Percentiles rank a stretch among this genome's conserved stretches.
Evolutionary conservation across 1,140 invertebrate species (phyloP).

Genomic region (Spodoptera litura): DNA sequence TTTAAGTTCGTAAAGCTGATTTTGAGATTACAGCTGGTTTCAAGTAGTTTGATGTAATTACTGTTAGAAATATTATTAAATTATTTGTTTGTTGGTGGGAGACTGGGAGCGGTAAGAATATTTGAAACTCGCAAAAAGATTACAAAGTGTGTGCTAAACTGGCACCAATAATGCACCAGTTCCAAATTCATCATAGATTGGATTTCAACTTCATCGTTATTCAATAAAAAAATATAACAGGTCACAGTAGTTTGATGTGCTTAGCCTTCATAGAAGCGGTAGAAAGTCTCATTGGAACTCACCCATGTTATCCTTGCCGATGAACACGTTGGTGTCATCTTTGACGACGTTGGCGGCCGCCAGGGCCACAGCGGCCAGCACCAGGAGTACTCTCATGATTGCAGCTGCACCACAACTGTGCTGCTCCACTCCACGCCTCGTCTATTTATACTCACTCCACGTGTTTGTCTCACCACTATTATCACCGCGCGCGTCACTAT

Average conservation of each 20-base stretch:
- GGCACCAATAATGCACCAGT: no score
- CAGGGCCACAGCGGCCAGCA: slow-evolving; percentile 68
- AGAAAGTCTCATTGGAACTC: slow-evolving; percentile 43
- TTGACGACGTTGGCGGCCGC: slow-evolving; percentile 68
- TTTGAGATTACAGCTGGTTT: neutral
- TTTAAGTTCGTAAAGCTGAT: neutral
- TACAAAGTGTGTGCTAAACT: no score
- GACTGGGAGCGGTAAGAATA: no score
- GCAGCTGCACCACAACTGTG: slow-evolving; percentile 53
- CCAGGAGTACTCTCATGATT: slow-evolving; percentile 34
- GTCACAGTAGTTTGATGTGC: neutral
- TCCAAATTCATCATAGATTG: no score
- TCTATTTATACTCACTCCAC: slow-evolving; percentile 64
- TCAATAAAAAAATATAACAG: no score
- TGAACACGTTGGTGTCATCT: slow-evolving; percentile 57
- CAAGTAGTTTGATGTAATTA: neutral
- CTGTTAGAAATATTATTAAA: no score
- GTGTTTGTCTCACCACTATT: slow-evolving; percentile 34
- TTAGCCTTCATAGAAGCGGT: neutral
- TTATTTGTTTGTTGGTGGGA: no score
- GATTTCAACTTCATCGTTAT: no score
- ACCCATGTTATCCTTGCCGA: slow-evolving; percentile 73
- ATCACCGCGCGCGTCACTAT: slow-evolving; percentile 43
- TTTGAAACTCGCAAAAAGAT: no score
- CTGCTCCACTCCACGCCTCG: neutral